phyloP scores from a whole-genome alignment of 2,113 vertebrate genomes.

The Gobius niger region DNA sequence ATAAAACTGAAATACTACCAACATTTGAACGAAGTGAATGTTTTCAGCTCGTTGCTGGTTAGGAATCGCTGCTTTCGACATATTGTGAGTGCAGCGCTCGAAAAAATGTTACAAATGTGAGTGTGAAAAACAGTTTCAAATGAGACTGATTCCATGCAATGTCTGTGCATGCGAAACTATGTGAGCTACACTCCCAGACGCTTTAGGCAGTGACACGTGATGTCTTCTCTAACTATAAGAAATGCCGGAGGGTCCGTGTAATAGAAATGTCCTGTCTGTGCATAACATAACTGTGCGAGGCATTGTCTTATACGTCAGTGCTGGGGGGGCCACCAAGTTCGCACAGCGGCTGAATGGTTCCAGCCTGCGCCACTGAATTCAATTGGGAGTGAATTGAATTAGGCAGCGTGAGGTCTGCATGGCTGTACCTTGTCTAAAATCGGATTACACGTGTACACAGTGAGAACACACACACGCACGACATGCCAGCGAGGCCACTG shows the following conservation, averaged over 20 bases:
- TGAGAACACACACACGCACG: constrained; percentile 31
- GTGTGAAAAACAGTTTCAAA: constrained; percentile 55
- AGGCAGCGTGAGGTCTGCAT: constrained; percentile 72
- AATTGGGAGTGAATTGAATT: constrained; percentile 76
- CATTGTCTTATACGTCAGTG: constrained; percentile 2
- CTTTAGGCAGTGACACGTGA: constrained; percentile 31
- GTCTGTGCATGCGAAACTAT: constrained; percentile 28
- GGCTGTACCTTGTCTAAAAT: constrained; percentile 71
- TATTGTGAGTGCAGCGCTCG: neutral
- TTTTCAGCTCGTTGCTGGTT: too few relatives aligned
- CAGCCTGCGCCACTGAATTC: constrained; percentile 68
- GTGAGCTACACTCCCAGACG: constrained; percentile 31
- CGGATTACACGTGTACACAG: constrained; percentile 64
- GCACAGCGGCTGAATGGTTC: constrained; percentile 51
- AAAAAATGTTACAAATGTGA: constrained; percentile 33
- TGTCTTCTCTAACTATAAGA: constrained; percentile 9
- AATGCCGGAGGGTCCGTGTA: neutral
- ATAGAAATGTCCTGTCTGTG: constrained; percentile 1
- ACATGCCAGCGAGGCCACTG: constrained; percentile 51
- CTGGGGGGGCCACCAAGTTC: constrained; percentile 18
- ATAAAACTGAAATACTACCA: too few relatives aligned
- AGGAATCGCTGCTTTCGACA: too few relatives aligned
- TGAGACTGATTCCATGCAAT: constrained; percentile 23
- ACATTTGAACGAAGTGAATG: too few relatives aligned
- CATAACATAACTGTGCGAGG: constrained; percentile 30